Evolutionary conservation across 2,113 vertebrate genomes (phyloP), one percentile per base, ranked within the genome.

Genomic region (Hemiprocne comata): DNA sequence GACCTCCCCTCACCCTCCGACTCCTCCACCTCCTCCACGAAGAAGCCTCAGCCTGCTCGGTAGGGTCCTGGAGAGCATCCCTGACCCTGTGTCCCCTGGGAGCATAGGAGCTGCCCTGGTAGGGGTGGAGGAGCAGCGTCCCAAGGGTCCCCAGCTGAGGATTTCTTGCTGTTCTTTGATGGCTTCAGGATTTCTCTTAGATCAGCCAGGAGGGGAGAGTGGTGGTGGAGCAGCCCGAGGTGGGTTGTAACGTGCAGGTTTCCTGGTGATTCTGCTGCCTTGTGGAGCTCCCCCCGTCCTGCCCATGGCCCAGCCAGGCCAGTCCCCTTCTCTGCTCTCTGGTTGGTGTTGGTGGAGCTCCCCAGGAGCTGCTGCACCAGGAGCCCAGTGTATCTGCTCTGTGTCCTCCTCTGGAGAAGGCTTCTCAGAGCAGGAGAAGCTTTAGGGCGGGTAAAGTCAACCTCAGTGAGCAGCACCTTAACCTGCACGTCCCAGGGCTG

Each of bases 31-130:
- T 62, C 99, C 99, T 29, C 99, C 99, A 0, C 98, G 99, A 51
- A 98, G 99, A 86, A 99, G 99, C 97, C 99, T 99, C 98, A 99
- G 99, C 96, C 98, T 99, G 92, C 95, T 99, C 95, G 99, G 99
- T 99, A 99, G 73, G 1, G 9, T 19, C 74, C 60, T 1, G 6
- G 31, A 16, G 81, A 67, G 33, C 40, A 19, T 46, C 53, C 67
- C 40, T 13, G 17, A 48, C 53, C 10, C 2, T 4, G 38, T 1
- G 1, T 28, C 57, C 46, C 31, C 4, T 1, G 20, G 74, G 69
- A 61, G 28, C 0, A 0, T 6, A 10, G 76, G 65, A 53, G 0
- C 64, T 11, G 60, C 44, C 44, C 18, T 17, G 44, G 44, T 46
- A 4, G 72, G 54, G 65, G 4, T 2, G 4, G 3, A 2, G 10